Conservation (phyloP, 2,797 vertebrate genomes). For the Oryzias sinensis region DNA sequence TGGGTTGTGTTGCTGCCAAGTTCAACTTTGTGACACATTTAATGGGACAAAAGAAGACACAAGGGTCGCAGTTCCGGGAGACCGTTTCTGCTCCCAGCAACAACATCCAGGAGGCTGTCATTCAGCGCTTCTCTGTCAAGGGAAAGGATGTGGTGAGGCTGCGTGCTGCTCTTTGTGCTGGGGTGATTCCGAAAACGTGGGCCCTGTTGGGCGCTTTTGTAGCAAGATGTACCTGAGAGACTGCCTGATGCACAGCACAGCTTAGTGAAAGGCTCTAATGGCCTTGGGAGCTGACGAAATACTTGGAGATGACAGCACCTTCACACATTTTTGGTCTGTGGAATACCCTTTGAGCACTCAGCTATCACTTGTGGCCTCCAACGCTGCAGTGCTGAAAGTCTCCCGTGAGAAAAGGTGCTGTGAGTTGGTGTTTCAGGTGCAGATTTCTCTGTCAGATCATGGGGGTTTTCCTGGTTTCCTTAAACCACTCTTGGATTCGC, state of each 20-base stretch:
- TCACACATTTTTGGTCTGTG: constrained; percentile 19
- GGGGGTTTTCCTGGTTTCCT: not conserved
- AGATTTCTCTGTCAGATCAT: not conserved
- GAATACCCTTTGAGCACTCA: constrained; percentile 5
- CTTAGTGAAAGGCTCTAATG: constrained; percentile 12
- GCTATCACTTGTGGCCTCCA: constrained; percentile 19
- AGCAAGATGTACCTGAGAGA: constrained; percentile 3
- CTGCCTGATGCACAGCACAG: constrained; percentile 2
- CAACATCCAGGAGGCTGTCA: constrained; percentile 77
- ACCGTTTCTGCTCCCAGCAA: constrained; percentile 40
- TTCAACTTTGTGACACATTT: constrained; percentile 86
- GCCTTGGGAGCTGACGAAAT: constrained; percentile 18
- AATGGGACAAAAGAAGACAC: constrained; percentile 74
- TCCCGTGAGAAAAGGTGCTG: constrained; percentile 4
- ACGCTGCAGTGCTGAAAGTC: constrained; percentile 17
- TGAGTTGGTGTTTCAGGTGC: constrained; percentile 13
- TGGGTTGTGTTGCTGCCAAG: constrained; percentile 84
- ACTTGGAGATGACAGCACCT: constrained; percentile 18
- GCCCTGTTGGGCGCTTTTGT: not conserved
- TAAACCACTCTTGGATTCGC: not conserved
- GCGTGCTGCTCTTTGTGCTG: constrained; percentile 4
- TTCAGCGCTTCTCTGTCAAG: constrained; percentile 59
- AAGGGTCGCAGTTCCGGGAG: constrained; percentile 1
- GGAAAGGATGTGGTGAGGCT: constrained; percentile 68
- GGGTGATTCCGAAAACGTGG: constrained; percentile 5